phyloP scores from a whole-genome alignment of 2,113 vertebrate genomes.

The Oreochromis tanganicae region DNA sequence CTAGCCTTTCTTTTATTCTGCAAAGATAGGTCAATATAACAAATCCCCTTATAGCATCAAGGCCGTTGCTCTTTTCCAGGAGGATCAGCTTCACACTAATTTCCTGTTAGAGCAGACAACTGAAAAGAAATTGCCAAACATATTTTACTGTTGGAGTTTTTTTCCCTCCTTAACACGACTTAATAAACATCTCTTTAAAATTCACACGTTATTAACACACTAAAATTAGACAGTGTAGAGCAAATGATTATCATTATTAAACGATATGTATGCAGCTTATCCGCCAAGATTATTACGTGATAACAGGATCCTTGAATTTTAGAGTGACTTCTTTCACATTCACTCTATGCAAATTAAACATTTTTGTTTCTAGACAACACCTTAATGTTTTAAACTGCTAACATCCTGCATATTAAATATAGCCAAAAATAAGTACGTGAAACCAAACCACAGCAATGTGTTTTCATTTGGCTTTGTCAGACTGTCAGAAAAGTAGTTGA shows the following conservation, averaged over 20 bases:
- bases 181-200: not conserved
- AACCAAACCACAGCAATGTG: not conserved
- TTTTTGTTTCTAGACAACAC: not conserved
- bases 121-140: not conserved
- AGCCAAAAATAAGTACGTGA: not conserved
- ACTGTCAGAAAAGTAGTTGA: conserved; percentile 6
- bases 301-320: not conserved
- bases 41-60: not conserved
- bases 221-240: conserved; percentile 23
- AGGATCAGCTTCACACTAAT: not conserved
- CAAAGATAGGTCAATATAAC: not conserved
- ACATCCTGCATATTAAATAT: not conserved
- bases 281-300: not conserved
- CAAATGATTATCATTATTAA: not conserved
- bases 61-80: not conserved
- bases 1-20: not conserved
- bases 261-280: not conserved
- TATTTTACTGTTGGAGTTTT: not conserved
- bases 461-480: conserved; percentile 8
- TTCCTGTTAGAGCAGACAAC: not conserved
- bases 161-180: not conserved
- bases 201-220: conserved; percentile 20
- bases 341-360: not conserved
- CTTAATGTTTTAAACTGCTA: not conserved
- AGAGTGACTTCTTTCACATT: not conserved